A percentile compares a stretch with the other conserved stretches of the same genome.
Evolutionary conservation across 2,113 vertebrate genomes (phyloP).

Genomic region (Xenus cinereus): DNA sequence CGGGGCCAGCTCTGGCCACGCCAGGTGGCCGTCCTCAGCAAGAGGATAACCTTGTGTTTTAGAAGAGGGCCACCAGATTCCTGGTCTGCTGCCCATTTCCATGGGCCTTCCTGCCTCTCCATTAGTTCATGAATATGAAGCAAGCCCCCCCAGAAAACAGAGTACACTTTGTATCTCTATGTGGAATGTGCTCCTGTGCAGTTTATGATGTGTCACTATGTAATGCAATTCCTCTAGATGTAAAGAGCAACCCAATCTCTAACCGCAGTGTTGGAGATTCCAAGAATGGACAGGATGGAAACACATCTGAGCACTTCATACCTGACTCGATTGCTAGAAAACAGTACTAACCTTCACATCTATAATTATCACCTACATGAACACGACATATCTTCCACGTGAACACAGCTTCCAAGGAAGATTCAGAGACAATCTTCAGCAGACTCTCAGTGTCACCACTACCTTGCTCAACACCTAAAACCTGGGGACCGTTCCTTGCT

Average conservation of each 20-base stretch:
- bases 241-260: not conserved
- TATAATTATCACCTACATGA: not conserved
- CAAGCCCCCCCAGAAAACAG: rapidly evolving
- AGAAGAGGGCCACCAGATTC: not conserved
- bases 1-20: rapidly evolving
- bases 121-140: not conserved
- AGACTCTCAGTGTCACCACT: not conserved
- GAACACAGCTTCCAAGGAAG: not conserved
- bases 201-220: rapidly evolving
- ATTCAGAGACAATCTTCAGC: not conserved
- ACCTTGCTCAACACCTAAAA: not conserved
- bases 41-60: rapidly evolving
- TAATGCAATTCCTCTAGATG: rapidly evolving
- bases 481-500: not conserved
- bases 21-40: not conserved
- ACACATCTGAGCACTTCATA: rapidly evolving
- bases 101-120: not conserved
- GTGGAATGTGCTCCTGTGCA: not conserved
- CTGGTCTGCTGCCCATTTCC: not conserved
- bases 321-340: rapidly evolving
- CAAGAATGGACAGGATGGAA: not conserved
- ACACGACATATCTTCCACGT: rapidly evolving
- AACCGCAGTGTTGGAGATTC: rapidly evolving
- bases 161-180: not conserved
- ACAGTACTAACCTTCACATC: not conserved